Evolutionary conservation across 1,140 invertebrate genomes (phyloP).

Genomic region (Mya arenaria): DNA sequence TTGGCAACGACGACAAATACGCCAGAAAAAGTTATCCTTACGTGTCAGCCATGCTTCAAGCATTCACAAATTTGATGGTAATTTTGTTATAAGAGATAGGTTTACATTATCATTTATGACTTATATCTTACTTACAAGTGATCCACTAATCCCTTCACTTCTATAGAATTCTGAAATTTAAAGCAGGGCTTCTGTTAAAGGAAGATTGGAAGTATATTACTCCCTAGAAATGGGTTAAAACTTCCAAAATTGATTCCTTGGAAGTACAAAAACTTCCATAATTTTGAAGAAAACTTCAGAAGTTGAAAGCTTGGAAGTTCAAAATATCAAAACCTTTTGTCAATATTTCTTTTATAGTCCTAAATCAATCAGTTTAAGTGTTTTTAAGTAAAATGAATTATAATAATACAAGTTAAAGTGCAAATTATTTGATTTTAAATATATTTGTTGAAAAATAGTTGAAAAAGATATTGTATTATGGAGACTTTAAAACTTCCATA

Average conservation of each 20-base stretch:
- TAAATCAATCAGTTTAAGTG: too few relatives aligned
- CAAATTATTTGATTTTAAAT: too few relatives aligned
- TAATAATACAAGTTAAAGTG: too few relatives aligned
- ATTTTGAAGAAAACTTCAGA: not conserved
- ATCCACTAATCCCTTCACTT: conserved; percentile 86
- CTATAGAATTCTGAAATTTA: conserved; percentile 90
- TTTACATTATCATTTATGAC: not conserved
- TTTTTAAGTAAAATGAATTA: too few relatives aligned
- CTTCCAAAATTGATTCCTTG: not conserved
- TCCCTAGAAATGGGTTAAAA: not conserved
- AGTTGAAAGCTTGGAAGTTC: not conserved
- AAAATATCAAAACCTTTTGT: not conserved
- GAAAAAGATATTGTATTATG: too few relatives aligned
- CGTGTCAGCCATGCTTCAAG: not conserved
- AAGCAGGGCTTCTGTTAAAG: conserved; percentile 12
- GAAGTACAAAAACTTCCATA: not conserved
- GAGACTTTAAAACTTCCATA: too few relatives aligned
- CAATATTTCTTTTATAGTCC: not conserved
- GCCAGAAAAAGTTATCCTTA: not conserved
- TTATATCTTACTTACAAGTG: conserved; percentile 83
- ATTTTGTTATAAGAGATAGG: not conserved
- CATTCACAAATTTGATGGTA: not conserved
- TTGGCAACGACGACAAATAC: not conserved
- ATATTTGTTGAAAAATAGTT: too few relatives aligned
- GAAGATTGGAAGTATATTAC: not conserved